Percentiles rank a stretch among this genome's conserved stretches.
These are phyloP conservation scores for Bradypus variegatus DNA, from an alignment of 2,797 vertebrate species.

Conservation along the genomic window DNA sequence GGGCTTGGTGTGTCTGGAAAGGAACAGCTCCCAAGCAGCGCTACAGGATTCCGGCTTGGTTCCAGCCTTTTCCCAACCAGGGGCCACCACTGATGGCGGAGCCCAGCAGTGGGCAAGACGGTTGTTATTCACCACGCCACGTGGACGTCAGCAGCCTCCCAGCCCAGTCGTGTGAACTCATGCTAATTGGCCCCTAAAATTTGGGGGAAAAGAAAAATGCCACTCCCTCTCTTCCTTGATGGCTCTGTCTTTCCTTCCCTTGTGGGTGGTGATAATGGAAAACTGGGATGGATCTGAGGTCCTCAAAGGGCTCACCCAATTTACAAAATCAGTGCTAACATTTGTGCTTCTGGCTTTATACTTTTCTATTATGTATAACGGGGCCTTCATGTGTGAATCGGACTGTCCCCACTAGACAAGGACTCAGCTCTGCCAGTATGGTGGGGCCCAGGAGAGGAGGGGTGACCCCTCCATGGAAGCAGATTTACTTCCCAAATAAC, in stretches of 20 bases:
- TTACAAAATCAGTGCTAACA: not conserved
- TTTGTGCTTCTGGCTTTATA: not conserved
- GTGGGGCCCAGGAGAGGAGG: not conserved
- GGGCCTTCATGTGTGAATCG: not conserved
- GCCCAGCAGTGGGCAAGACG: not conserved
- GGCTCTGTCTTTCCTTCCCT: not conserved
- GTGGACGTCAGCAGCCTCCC: not conserved
- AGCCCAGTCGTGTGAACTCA: not conserved
- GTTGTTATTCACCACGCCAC: too few species aligned
- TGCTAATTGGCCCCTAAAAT: not conserved
- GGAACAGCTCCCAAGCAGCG: not conserved
- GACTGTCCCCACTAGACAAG: not conserved
- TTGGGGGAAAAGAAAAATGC: not conserved
- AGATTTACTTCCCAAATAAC: not conserved
- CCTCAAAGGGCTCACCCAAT: not conserved
- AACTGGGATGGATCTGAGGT: not conserved
- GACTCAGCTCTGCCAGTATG: not conserved
- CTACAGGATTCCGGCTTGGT: not conserved
- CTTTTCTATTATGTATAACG: not conserved
- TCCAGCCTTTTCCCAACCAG: not conserved
- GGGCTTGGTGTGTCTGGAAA: not conserved
- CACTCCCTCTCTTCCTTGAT: not conserved
- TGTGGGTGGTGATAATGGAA: too few species aligned
- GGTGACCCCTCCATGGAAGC: rapidly evolving
- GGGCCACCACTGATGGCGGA: not conserved